Base-by-base conservation (phyloP, 2,888 invertebrate species). In the Tinea pellionella region DNA sequence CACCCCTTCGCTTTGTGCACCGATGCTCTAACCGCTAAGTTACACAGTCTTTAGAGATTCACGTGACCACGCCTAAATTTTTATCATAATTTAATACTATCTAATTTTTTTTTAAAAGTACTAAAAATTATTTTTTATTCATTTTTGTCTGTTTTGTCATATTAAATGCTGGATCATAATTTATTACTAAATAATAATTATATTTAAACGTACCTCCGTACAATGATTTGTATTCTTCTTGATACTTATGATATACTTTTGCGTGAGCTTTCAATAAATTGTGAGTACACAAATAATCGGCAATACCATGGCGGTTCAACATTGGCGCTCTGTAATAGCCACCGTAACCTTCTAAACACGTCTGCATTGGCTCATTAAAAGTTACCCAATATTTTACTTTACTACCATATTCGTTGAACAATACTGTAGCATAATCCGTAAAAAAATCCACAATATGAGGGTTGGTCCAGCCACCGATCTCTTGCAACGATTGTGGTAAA, bases 241-340 rank as follows among this genome's bases (percentile, higher is more conserved):
- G 84, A 66, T 91, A 92, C 68, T 92, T 82, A 66, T 90, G 90
- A 64, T 91, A 92, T n/a, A 88, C 91, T 68, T 88, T 89, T 0
- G 92, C 92, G 68, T 95, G 95, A 0, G 94, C 92, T 69, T 92
- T 91, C 15, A 95, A 74, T 59, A 93, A 77, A 69, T 93, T 93
- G 69, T 94, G 93, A 0, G 90, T 89, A 65, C 92, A 93, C 0
- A 90, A 75, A 70, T 94, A 95, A 63, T 89, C 88, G 0, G 90
- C 92, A 56, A 90, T 80, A 1, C 91, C 91, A 1, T 89, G 90
- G 13, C 88, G 88, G 65, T 90, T 87, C 62, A 89, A 73, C 0
- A 89, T 86, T 0, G 91, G 91, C 0, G 91, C 91, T 74, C 90
- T 78, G 67, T 88, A 90, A 37, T 89, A 89, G 19, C 88, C 88